Conservation (phyloP, 2,113 vertebrate species). For the Microtus oregoni region DNA sequence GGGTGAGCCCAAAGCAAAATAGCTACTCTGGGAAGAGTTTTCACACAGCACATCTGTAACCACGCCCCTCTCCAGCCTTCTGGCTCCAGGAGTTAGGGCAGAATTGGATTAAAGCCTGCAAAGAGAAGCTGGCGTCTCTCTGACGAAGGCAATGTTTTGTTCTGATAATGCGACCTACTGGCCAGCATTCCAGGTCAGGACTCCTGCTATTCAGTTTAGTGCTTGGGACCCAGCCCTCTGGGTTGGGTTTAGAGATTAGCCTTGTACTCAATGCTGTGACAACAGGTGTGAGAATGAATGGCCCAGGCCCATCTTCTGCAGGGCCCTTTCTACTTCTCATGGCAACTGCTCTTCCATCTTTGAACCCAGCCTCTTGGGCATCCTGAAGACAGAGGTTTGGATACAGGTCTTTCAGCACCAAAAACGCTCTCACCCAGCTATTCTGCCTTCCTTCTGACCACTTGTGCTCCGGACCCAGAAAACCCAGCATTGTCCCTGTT, state of each 20-base stretch:
- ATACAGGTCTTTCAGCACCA: not conserved
- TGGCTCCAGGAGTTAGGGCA: not conserved
- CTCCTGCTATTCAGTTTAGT: not conserved
- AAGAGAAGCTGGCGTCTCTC: too few relatives aligned
- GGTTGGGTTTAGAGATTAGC: not conserved
- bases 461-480: not conserved
- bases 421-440: not conserved
- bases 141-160: too few relatives aligned
- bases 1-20: not conserved
- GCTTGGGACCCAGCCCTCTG: not conserved
- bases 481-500: not conserved
- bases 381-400: not conserved
- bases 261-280: not conserved
- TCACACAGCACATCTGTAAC: not conserved
- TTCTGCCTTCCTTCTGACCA: not conserved
- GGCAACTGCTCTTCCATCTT: not conserved
- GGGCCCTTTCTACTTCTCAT: not conserved
- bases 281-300: not conserved
- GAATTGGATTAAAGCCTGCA: not conserved
- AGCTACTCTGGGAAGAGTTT: not conserved
- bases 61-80: not conserved
- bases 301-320: not conserved
- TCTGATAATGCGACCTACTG: too few relatives aligned
- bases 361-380: too few relatives aligned
- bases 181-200: not conserved